Conservation (phyloP, 2,888 invertebrate genomes). For the Lissocephala sabroskyi region DNA sequence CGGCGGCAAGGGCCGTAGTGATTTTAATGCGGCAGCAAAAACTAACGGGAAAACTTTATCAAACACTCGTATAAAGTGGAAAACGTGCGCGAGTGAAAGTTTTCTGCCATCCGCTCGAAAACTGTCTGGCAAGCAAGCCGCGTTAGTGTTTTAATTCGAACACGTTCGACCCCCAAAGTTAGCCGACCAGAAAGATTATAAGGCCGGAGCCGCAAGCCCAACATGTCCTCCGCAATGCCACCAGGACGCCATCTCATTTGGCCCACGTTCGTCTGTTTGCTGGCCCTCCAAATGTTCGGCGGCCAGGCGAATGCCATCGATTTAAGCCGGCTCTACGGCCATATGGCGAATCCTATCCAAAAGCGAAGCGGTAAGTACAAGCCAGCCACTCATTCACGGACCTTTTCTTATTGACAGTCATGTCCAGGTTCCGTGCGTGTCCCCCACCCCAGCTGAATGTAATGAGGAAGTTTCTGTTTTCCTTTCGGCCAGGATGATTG, state of each 20-base stretch:
- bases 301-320: slow-evolving; percentile 77
- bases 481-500: too few species aligned
- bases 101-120: slow-evolving; percentile 18
- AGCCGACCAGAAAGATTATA: not conserved
- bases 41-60: slow-evolving; percentile 33
- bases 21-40: slow-evolving; percentile 5
- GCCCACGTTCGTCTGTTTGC: slow-evolving; percentile 76
- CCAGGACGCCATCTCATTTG: slow-evolving; percentile 70
- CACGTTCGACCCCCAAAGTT: slow-evolving; percentile 9
- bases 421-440: too few species aligned
- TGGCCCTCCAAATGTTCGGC: slow-evolving; percentile 79
- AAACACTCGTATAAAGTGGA: slow-evolving; percentile 44
- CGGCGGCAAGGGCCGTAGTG: not conserved
- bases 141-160: slow-evolving; percentile 39
- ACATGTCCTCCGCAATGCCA: slow-evolving; percentile 42
- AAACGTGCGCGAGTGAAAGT: slow-evolving; percentile 42
- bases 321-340: slow-evolving; percentile 86
- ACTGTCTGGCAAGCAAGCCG: not conserved
- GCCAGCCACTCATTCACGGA: too few species aligned
- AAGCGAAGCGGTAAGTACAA: slow-evolving; percentile 71
- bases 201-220: not conserved
- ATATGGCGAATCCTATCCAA: slow-evolving; percentile 73
- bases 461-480: too few species aligned
- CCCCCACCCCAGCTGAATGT: too few species aligned
- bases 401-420: not conserved